Evolutionary conservation across 2,113 vertebrate genomes (phyloP).

Genomic region (Fregetta grallaria): DNA sequence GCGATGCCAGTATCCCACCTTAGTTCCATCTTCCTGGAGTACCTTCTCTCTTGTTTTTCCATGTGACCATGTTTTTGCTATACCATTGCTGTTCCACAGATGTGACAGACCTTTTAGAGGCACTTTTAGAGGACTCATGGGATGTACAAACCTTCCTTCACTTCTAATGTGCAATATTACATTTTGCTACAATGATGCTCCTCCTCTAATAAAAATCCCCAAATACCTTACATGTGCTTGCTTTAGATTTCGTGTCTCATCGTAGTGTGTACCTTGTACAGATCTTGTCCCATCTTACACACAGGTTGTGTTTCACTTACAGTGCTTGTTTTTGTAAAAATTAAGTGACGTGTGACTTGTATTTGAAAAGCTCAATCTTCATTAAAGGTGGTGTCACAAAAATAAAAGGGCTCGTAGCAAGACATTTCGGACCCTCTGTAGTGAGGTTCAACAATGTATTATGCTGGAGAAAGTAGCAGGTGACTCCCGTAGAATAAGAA

Average conservation of each 20-base stretch:
- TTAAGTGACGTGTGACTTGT: background rate
- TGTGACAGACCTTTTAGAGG: background rate
- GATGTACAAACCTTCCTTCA: background rate
- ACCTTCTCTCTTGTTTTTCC: background rate
- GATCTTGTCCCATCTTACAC: background rate
- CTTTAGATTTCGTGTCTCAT: background rate
- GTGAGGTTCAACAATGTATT: background rate
- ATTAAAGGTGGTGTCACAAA: background rate
- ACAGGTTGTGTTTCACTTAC: background rate
- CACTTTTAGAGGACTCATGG: background rate
- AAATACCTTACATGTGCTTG: background rate
- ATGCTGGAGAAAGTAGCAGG: background rate
- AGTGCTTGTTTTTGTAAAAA: background rate
- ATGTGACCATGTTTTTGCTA: background rate
- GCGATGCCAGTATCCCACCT: background rate
- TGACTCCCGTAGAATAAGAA: background rate
- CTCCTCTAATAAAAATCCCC: background rate
- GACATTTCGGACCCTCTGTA: background rate
- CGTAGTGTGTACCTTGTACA: rapidly evolving
- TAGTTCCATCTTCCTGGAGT: background rate
- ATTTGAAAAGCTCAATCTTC: background rate
- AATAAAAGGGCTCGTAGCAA: background rate
- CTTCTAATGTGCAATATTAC: background rate
- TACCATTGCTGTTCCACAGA: background rate
- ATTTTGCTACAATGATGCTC: background rate